Evolutionary conservation across 2,113 vertebrate genomes (phyloP).

Genomic region (Eurypyga helias): DNA sequence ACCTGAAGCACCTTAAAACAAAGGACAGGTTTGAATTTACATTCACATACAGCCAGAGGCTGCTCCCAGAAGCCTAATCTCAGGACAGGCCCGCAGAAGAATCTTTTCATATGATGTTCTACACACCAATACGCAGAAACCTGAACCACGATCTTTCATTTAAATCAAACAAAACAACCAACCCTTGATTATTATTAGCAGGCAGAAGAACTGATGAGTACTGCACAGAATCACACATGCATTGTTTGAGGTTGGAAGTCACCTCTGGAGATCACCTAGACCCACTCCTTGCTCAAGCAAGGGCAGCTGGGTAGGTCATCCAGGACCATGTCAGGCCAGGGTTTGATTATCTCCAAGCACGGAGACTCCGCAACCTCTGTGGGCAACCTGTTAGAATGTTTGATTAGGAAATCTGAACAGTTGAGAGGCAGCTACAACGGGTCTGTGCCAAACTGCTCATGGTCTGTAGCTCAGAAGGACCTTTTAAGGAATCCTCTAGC

Average conservation of each 20-base stretch:
- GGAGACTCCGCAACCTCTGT: rapidly evolving
- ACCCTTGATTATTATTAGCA: neutral
- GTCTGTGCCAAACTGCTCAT: neutral
- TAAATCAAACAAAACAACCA: neutral
- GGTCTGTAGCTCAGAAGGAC: neutral
- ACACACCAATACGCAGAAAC: neutral
- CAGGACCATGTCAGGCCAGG: neutral
- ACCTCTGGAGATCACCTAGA: neutral
- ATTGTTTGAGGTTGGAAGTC: neutral
- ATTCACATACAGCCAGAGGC: neutral
- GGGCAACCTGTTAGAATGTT: neutral
- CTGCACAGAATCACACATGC: neutral
- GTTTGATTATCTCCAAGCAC: neutral
- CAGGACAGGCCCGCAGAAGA: neutral
- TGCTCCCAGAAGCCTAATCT: neutral
- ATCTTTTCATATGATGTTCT: neutral
- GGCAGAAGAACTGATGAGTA: neutral
- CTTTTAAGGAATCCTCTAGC: neutral
- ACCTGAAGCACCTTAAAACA: neutral
- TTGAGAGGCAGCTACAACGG: neutral
- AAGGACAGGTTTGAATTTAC: too few species aligned
- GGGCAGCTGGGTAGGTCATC: neutral
- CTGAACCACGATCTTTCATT: neutral
- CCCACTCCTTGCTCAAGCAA: neutral
- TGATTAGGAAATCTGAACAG: neutral